These are phyloP conservation scores for Cheilosia scutellata DNA, from an alignment of 2,888 invertebrate genomes.

Conservation along the genomic window DNA sequence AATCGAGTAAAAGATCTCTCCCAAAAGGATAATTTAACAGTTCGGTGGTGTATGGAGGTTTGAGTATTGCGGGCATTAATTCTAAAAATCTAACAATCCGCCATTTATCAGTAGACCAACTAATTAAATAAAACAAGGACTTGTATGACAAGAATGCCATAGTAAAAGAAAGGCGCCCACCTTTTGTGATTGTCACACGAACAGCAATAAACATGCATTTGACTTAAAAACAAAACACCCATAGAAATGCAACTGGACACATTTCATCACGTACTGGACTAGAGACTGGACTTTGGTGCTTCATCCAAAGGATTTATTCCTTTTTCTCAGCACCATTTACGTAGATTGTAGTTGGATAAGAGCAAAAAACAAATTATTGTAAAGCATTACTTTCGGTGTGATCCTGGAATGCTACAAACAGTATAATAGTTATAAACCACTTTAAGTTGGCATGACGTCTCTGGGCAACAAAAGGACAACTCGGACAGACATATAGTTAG, in stretches of 20 bases:
- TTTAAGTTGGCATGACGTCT: constrained; percentile 54
- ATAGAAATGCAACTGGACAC: constrained; percentile 2
- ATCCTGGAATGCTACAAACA: constrained; percentile 34
- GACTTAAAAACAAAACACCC: constrained; percentile 17
- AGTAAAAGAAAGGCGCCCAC: not conserved
- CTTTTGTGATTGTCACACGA: not conserved
- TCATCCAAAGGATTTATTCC: constrained; percentile 42
- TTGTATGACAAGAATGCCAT: constrained; percentile 21
- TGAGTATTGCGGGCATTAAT: constrained; percentile 45
- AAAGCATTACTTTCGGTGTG: constrained; percentile 17
- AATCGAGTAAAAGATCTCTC: constrained; percentile 25
- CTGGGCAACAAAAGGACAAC: constrained; percentile 52
- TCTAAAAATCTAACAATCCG: constrained; percentile 25
- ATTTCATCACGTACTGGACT: constrained; percentile 15
- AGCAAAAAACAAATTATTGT: constrained; percentile 13
- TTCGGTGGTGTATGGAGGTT: constrained; percentile 59
- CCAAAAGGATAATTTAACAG: constrained; percentile 65
- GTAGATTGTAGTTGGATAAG: not conserved
- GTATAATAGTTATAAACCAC: constrained; percentile 59
- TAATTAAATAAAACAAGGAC: not conserved
- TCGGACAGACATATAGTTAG: constrained; percentile 40
- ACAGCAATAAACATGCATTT: constrained; percentile 43
- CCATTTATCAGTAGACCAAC: too few species aligned
- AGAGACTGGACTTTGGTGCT: constrained; percentile 15
- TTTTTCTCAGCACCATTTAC: not conserved